Percentiles rank a stretch among this genome's conserved stretches.
These are phyloP conservation scores for Botia kubotai DNA, from an alignment of 2,797 vertebrate genomes.

Conservation along the genomic window DNA sequence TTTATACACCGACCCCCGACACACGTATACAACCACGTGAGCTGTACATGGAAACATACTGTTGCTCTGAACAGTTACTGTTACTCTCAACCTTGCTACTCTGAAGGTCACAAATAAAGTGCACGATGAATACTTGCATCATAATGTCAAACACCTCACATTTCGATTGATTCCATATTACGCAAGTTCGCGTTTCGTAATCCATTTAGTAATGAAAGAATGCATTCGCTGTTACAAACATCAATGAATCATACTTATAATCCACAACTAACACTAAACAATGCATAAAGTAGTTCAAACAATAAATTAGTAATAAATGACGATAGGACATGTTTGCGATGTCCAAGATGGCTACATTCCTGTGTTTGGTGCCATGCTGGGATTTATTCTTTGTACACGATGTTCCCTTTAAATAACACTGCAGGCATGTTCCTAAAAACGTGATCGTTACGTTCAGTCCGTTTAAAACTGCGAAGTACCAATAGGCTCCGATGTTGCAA, in stretches of 20 bases:
- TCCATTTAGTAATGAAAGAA: background rate
- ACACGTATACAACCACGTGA: constrained; percentile 68
- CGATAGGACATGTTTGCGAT: background rate
- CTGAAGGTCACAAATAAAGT: constrained; percentile 70
- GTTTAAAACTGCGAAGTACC: background rate
- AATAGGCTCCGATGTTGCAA: background rate
- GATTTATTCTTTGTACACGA: constrained; percentile 22
- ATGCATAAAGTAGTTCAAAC: background rate
- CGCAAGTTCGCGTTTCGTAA: constrained; percentile 43
- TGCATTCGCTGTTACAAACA: background rate
- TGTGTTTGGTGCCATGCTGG: background rate
- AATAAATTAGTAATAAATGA: background rate
- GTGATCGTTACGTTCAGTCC: background rate
- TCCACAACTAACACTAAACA: background rate
- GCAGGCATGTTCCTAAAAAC: background rate
- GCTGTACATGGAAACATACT: constrained; percentile 59
- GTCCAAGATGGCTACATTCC: constrained; percentile 29
- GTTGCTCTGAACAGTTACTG: background rate
- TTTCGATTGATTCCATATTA: background rate
- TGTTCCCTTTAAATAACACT: background rate
- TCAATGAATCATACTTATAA: background rate
- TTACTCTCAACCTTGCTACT: background rate
- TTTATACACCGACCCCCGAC: constrained; percentile 30
- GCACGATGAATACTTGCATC: background rate
- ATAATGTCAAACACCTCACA: constrained; percentile 1